A percentile compares a stretch with the other conserved stretches of the same genome.
Evolutionary conservation across 2,797 vertebrate genomes (phyloP).

Genomic region (Phaenicophaeus curvirostris): DNA sequence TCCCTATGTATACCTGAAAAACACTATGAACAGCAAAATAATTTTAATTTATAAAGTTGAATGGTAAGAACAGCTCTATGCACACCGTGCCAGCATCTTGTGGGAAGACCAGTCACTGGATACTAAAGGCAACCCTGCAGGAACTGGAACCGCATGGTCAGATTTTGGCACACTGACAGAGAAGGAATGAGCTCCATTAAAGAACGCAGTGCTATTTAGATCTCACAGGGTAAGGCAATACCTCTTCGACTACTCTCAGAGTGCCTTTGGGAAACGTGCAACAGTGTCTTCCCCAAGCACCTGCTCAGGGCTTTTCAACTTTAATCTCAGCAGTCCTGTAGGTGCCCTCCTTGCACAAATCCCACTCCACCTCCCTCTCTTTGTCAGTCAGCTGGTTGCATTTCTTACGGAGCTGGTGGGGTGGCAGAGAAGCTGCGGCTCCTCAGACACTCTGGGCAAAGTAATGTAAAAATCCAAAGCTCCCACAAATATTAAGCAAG

Average conservation of each 20-base stretch:
- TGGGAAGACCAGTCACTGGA: background rate
- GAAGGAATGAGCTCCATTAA: background rate
- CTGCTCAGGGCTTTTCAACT: background rate
- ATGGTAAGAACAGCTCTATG: accelerated
- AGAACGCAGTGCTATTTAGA: background rate
- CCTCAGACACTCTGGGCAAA: background rate
- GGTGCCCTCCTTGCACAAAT: background rate
- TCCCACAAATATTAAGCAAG: background rate
- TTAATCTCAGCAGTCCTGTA: background rate
- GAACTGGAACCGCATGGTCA: background rate
- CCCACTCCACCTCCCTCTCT: background rate
- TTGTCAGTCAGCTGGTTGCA: background rate
- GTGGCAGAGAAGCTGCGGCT: background rate
- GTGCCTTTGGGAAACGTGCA: background rate
- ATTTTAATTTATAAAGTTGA: background rate
- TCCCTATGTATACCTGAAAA: background rate
- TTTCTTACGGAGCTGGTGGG: accelerated
- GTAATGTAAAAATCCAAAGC: background rate
- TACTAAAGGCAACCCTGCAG: background rate
- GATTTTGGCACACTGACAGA: background rate
- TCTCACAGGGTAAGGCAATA: background rate
- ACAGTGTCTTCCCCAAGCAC: background rate
- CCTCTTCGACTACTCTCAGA: background rate
- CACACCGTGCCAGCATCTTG: background rate
- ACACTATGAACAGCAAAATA: background rate